phyloP scores from a whole-genome alignment of 2,888 invertebrate species.

The Rhingia rostrata region DNA sequence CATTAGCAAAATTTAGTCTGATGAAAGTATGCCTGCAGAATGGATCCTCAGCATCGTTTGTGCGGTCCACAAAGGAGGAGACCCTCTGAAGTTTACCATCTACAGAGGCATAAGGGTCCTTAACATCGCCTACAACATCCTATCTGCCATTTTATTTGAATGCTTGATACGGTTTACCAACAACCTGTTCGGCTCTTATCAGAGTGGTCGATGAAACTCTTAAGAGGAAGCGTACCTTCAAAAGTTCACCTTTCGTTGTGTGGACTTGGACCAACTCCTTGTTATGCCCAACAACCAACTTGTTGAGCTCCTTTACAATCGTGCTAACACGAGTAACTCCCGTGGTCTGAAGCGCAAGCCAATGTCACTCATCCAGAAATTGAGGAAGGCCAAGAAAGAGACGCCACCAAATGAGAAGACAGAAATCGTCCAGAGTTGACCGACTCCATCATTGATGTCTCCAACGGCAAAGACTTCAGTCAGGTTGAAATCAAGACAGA shows the following conservation, averaged over 20 bases:
- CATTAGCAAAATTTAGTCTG: too few relatives aligned
- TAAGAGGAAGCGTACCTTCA: conserved; percentile 99
- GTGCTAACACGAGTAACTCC: conserved; percentile 95
- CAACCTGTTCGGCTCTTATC: too few relatives aligned
- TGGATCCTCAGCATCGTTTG: too few relatives aligned
- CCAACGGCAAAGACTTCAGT: conserved; percentile 99
- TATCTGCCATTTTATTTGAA: too few relatives aligned
- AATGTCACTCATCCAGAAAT: conserved; percentile 96
- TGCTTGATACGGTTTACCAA: too few relatives aligned
- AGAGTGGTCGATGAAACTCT: conserved; percentile 93
- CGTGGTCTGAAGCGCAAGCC: conserved; percentile 97
- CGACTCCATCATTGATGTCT: conserved; percentile 98
- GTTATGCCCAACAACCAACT: conserved; percentile 99
- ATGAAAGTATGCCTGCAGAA: too few relatives aligned
- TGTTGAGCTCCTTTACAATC: conserved; percentile 97
- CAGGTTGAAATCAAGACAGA: conserved; percentile 95
- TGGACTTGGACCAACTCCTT: conserved; percentile 98
- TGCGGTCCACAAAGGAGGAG: too few relatives aligned
- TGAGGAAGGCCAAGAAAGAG: conserved; percentile 97
- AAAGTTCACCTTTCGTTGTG: conserved; percentile 99
- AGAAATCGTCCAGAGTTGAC: conserved; percentile 99
- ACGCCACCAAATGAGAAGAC: conserved; percentile 99
- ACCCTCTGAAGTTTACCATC: too few relatives aligned
- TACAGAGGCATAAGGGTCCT: too few relatives aligned
- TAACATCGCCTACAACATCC: too few relatives aligned